Evolutionary conservation across 1,140 invertebrate genomes (phyloP).

Genomic region (Megathymus violae): DNA sequence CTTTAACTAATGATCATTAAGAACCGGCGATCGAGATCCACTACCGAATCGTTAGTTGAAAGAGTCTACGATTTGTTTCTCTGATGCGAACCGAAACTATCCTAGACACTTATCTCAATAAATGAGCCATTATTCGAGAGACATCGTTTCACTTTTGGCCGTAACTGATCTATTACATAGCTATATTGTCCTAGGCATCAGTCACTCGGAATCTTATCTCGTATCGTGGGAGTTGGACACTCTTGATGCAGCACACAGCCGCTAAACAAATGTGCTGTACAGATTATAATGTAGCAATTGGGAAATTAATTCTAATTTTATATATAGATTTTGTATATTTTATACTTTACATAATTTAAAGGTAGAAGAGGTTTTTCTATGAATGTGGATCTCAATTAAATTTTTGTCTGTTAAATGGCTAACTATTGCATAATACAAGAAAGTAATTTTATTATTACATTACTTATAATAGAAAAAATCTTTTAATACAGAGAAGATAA

Average conservation of each 20-base stretch:
- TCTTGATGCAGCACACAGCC: constrained; percentile 51
- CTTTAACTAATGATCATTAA: constrained; percentile 28
- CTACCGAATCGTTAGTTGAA: constrained; percentile 29
- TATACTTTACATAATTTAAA: no score
- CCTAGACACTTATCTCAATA: constrained; percentile 73
- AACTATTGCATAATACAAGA: no score
- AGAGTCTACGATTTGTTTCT: constrained; percentile 47
- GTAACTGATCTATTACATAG: constrained; percentile 71
- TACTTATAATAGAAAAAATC: no score
- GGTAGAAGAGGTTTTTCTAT: no score
- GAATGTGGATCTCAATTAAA: no score
- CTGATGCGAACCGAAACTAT: constrained; percentile 44
- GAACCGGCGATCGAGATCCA: constrained; percentile 25
- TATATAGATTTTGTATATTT: no score
- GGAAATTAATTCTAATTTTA: no score
- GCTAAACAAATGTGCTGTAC: constrained; percentile 53
- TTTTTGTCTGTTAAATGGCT: no score
- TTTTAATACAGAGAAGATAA: no score
- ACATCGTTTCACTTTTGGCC: constrained; percentile 60
- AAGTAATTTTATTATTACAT: no score
- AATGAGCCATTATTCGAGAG: constrained; percentile 70
- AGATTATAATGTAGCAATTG: not conserved
- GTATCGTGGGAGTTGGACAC: constrained; percentile 75
- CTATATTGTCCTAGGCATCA: constrained; percentile 78
- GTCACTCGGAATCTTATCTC: constrained; percentile 78